Percentiles rank a stretch among this genome's conserved stretches.
phyloP scores from a whole-genome alignment of 2,113 vertebrate species.

The Heterochromis multidens region DNA sequence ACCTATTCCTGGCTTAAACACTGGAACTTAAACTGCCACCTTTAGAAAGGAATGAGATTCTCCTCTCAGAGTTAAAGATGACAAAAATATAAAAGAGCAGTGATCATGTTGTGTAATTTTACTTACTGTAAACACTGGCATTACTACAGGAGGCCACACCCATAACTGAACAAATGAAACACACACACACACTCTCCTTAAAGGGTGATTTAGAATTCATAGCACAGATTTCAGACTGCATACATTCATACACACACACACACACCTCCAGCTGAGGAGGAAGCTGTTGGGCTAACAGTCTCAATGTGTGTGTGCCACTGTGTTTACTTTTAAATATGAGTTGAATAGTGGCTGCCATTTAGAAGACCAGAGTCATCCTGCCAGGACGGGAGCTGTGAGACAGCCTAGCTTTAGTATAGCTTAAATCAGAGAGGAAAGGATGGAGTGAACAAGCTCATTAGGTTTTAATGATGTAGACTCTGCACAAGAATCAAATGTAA shows the following conservation, averaged over 20 bases:
- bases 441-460: neutral
- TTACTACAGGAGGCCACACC: conserved; percentile 32
- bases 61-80: neutral
- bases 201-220: conserved; percentile 26
- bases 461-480: neutral
- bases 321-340: conserved; percentile 79
- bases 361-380: conserved; percentile 44
- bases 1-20: conserved; percentile 38
- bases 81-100: neutral
- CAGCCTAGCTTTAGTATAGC: conserved; percentile 7
- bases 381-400: conserved; percentile 14
- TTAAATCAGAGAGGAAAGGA: conserved; percentile 1
- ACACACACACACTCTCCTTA: conserved; percentile 17
- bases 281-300: conserved; percentile 54
- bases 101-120: neutral
- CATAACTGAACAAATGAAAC: conserved; percentile 28
- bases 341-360: conserved; percentile 71
- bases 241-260: neutral
- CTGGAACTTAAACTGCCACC: conserved; percentile 45
- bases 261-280: conserved; percentile 42
- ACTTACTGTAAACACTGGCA: neutral
- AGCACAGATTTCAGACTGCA: conserved; percentile 12
- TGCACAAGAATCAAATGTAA: neutral
- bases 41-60: conserved; percentile 35
- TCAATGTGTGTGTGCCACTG: conserved; percentile 38